Conservation (phyloP, 2,797 vertebrate genomes). For the Austrolebias charrua region DNA sequence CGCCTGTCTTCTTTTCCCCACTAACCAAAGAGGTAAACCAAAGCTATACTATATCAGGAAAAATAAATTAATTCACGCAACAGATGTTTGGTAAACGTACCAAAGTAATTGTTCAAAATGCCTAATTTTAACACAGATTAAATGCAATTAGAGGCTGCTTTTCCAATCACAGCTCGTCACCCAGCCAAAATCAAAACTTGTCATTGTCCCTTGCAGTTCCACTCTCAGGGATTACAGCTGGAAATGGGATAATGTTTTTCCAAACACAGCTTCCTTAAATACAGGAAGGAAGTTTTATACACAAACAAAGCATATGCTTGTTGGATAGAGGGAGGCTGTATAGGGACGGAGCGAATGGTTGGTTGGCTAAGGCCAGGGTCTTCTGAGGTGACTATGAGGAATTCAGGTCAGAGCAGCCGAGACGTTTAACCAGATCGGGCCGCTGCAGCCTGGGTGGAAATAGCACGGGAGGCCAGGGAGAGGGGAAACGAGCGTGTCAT, state of each 20-base stretch:
- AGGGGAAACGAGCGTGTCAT: slow-evolving; percentile 73
- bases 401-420: slow-evolving; percentile 81
- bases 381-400: slow-evolving; percentile 82
- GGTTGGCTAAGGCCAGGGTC: slow-evolving; percentile 68
- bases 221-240: slow-evolving; percentile 62
- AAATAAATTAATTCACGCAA: slow-evolving; percentile 69
- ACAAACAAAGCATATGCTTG: slow-evolving; percentile 67
- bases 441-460: slow-evolving; percentile 75
- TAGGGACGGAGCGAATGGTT: slow-evolving; percentile 19
- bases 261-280: slow-evolving; percentile 62
- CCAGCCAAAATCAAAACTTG: slow-evolving; percentile 67
- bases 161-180: slow-evolving; percentile 73
- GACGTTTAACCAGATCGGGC: slow-evolving; percentile 76
- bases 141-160: slow-evolving; percentile 76
- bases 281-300: slow-evolving; percentile 69
- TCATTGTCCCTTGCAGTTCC: slow-evolving; percentile 68
- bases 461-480: slow-evolving; percentile 75
- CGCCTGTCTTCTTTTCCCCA: slow-evolving; percentile 47
- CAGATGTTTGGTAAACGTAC: slow-evolving; percentile 84
- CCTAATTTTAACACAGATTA: slow-evolving; percentile 77
- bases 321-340: slow-evolving; percentile 29
- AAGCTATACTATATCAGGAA: slow-evolving; percentile 53
- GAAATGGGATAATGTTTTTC: slow-evolving; percentile 46
- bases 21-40: slow-evolving; percentile 60
- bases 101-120: slow-evolving; percentile 78